Base-by-base conservation (phyloP, 1,140 invertebrate species). In the Drosophila parabipectinata region DNA sequence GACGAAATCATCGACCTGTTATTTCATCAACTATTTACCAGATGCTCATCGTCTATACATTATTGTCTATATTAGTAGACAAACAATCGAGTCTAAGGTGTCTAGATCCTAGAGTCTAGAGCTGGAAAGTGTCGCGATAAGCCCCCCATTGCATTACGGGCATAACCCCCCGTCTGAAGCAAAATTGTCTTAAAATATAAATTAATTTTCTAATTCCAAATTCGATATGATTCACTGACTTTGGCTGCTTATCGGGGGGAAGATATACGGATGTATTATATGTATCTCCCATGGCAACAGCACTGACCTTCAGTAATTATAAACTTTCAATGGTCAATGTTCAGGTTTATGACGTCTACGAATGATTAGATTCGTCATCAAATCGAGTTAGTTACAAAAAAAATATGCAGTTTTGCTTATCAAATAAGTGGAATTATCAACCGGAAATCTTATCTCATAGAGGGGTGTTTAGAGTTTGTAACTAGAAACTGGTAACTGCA, bases 11-110 rank as follows among this genome's bases (percentile, higher is more conserved):
- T 15, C 21, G 30, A 39, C 32, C 34, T 9, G 26, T 48, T 44
- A 54, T 74, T 74, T 74, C 72, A 74, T 74, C 72, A 74, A 74
- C 72, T 64, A 69, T 56, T 56, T 47, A 30, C 41, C 10, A 37
- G 63, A 68, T 28, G 63, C 44, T n/a, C 66, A 48, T n/a, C 32
- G 41, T 39, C 10, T 67, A 39, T 48, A 39, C 39, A 48, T 24
- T 39, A 50, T 3, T 55, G 28, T 48, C 9, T 68, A 48, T 67
- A 55, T 30, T 37, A 56, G 0, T 10, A 53, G 66, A 56, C 28
- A 55, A 30, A 48, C 51, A 69, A 56, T n/a, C 5, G 5, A 32
- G 37, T 48, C n/a, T 4, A 5, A n/a, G 44, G 51, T 45, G 10
- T 37, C 34, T 44, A 44, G 15, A 15, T 15, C 15, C 41, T 18